Percentiles rank a stretch among this genome's conserved stretches.
These are phyloP conservation scores for Acronicta aceris DNA, from an alignment of 2,888 invertebrate genomes.

Conservation along the genomic window DNA sequence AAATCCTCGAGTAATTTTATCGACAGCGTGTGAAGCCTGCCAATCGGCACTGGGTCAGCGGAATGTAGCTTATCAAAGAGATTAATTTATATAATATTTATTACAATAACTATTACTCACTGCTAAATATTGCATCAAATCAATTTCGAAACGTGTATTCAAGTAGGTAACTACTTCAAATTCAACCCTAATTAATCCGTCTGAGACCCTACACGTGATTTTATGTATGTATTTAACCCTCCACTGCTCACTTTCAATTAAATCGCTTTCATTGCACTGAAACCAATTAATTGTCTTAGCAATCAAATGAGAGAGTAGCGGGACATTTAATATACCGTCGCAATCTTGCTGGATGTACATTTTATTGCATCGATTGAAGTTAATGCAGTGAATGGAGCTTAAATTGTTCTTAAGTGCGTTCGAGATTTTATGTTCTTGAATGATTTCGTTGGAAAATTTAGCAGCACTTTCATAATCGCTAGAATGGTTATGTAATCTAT, in stretches of 20 bases:
- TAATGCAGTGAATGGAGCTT: slow-evolving; percentile 30
- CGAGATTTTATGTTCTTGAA: slow-evolving; percentile 10
- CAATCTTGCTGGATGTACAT: slow-evolving; percentile 33
- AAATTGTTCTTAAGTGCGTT: slow-evolving; percentile 1
- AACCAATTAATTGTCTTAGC: slow-evolving; percentile 51
- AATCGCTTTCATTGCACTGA: slow-evolving; percentile 49
- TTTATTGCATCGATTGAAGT: slow-evolving; percentile 47
- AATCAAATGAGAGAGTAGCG: slow-evolving; percentile 32
- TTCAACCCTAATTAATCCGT: slow-evolving; percentile 34
- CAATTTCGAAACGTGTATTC: not conserved
- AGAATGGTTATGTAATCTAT: too few species aligned
- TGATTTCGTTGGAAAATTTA: too few species aligned
- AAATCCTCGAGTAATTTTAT: too few species aligned
- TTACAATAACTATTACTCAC: too few species aligned
- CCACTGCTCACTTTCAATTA: slow-evolving; percentile 44
- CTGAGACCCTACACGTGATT: slow-evolving; percentile 35
- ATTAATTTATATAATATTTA: too few species aligned
- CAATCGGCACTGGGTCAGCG: too few species aligned
- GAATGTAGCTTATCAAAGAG: too few species aligned
- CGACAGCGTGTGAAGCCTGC: too few species aligned
- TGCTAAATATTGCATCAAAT: too few species aligned
- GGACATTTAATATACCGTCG: slow-evolving; percentile 32
- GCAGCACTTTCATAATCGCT: too few species aligned
- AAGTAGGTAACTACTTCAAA: slow-evolving; percentile 5
- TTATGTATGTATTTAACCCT: slow-evolving; percentile 44